Evolutionary conservation across 2,797 vertebrate species (phyloP), one percentile per base, ranked within the genome.

Genomic region (Oryzias sinensis): DNA sequence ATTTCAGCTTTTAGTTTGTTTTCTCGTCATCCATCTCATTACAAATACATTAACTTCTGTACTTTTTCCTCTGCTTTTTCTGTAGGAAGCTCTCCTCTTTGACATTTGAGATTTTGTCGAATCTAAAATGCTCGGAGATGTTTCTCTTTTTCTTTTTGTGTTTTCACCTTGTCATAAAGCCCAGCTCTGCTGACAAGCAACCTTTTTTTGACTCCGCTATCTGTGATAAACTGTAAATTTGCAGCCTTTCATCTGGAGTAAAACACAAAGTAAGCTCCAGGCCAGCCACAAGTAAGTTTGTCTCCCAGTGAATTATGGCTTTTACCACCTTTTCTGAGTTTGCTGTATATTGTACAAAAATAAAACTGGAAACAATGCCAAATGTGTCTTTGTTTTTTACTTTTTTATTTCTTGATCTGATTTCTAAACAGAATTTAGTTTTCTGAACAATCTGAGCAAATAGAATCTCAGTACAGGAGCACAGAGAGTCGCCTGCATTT

Each of bases 401-500:
- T 6, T 27, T 27, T 27, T 27, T 27, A 27, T 27, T 27, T 29
- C 27, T 6, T 29, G 27, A 6, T 27, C 27, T 27, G 27, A 27
- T 22, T 22, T 22, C 20, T 22, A 3, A 22, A 22, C 20, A 22
- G 20, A 22, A 22, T 22, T 22, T 22, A 22, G 20, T 2, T 22
- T 22, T 22, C 20, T 22, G n/a, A n/a, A 22, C 3, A 37, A 37
- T 22, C 17, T 52, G 40, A 44, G 7, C 9, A 3, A 53, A 49
- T 29, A 46, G 42, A 11, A 16, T 50, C 42, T 48, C 24, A 52
- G 29, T 45, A 59, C 2, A 18, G 27, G 2, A 62, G 53, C 64
- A 66, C 55, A 63, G 1, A 44, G 65, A 66, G 33, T 37, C 33
- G 33, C 9, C 33, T 37, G 33, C 33, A 11, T 37, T 37, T 3